Conservation (phyloP, 1,140 invertebrate species). For the Danaus melanippus region DNA sequence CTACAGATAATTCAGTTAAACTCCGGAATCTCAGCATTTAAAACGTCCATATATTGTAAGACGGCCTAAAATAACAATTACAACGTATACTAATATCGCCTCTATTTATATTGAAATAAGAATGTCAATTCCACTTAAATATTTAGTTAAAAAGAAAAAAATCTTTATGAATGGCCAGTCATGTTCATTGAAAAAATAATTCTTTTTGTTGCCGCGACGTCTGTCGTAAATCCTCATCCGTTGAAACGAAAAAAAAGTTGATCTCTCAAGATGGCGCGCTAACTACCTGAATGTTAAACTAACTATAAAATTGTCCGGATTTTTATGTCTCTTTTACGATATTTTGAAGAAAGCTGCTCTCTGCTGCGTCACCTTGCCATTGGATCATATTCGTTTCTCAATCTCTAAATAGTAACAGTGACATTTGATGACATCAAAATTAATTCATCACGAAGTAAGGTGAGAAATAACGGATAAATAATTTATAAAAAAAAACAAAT, state of each 20-base stretch:
- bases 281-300: conserved; percentile 35
- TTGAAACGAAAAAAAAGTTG: conserved; percentile 39
- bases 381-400: too few relatives aligned
- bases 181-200: conserved; percentile 30
- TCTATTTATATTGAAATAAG: too few relatives aligned
- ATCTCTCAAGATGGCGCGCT: conserved; percentile 29
- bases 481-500: too few relatives aligned
- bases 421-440: too few relatives aligned
- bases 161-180: conserved; percentile 24
- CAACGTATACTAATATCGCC: too few relatives aligned
- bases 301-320: conserved; percentile 26
- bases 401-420: too few relatives aligned
- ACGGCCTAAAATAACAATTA: conserved; percentile 32
- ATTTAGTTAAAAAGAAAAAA: conserved; percentile 3
- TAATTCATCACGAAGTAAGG: too few relatives aligned
- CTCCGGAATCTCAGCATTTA: conserved; percentile 11
- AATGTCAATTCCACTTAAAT: background rate
- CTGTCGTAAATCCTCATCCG: conserved; percentile 47
- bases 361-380: too few relatives aligned
- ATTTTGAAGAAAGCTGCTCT: conserved; percentile 15
- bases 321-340: conserved; percentile 27
- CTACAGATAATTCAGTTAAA: conserved; percentile 29
- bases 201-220: conserved; percentile 47
- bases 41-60: too few relatives aligned
- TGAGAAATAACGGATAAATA: too few relatives aligned